These are phyloP conservation scores for Eustalomyia histrio DNA, from an alignment of 2,888 invertebrate species.

Conservation along the genomic window DNA sequence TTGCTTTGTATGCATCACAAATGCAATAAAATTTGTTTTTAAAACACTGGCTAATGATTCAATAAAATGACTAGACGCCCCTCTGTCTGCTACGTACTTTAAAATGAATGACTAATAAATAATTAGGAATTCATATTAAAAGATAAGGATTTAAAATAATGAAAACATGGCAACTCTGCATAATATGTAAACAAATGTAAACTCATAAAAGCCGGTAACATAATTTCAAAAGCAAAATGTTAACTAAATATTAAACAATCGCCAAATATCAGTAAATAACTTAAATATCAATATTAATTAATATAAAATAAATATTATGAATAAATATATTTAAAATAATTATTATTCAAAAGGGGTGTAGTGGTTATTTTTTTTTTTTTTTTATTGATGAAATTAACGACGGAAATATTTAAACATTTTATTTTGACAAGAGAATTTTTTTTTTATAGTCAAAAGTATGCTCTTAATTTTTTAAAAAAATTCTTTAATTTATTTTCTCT, in stretches of 20 bases:
- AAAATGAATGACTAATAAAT: not conserved
- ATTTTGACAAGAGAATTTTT: not conserved
- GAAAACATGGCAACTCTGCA: conserved; percentile 22
- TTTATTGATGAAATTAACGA: not conserved
- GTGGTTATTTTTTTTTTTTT: not conserved
- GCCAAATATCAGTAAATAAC: no score
- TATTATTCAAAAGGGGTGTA: not conserved
- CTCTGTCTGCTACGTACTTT: not conserved
- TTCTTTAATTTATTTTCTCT: not conserved
- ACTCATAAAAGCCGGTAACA: conserved; percentile 16
- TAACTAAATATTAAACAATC: not conserved
- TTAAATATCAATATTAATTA: not conserved
- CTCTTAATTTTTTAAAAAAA: not conserved
- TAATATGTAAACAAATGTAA: conserved; percentile 51
- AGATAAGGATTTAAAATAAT: not conserved
- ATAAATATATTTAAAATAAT: not conserved
- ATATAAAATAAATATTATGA: not conserved
- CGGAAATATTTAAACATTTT: not conserved
- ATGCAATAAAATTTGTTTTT: not conserved
- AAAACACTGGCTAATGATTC: not conserved
- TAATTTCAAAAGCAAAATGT: not conserved
- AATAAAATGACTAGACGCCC: not conserved
- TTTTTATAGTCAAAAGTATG: not conserved
- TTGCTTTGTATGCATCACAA: no score
- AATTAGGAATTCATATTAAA: not conserved